Base-by-base conservation (phyloP, 2,888 invertebrate species). In the Euzetes globulus region DNA sequence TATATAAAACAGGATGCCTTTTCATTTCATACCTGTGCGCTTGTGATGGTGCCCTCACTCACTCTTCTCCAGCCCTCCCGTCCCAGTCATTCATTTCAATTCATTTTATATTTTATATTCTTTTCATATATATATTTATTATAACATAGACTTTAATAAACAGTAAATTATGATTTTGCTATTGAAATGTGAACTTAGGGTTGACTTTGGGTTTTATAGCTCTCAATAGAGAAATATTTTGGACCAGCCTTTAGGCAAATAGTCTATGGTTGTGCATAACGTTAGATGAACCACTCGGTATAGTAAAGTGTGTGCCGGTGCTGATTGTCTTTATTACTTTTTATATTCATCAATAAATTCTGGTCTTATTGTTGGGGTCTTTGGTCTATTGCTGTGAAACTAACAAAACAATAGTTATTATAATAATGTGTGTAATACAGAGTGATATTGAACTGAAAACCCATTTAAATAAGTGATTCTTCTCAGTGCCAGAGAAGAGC, bases 1-100 rank as follows among this genome's bases (percentile, higher is more conserved):
- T n/a, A 41, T 41, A 41, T 55, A 50, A 55, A 55, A 55, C 55
- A 55, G 55, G 55, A 55, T 55, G 55, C 55, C 55, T 22, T 55
- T 55, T 55, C 55, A 55, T 55, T 55, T 55, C 55, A 55, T 55
- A 55, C 55, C 55, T 55, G n/a, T 22, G 19, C 55, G 7, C n/a
- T n/a, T 13, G 22, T 4, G 25, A 17, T 22, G 7, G 19, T 55
- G 55, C 25, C 25, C 25, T 22, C 55, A 22, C 55, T 55, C 22
- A 13, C 55, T 19, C 50, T 19, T 50, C 2, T 19, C 9, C 2
- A 50, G 3, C 55, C 55, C 25, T 25, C 55, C 55, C 41, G 41
- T 25, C 55, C 55, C 22, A 22, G 22, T 55, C 55, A 25, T 25
- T 55, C 55, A 22, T 25, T 55, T 55, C 55, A 55, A 55, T 55